Evolutionary conservation across 2,888 invertebrate species (phyloP).

Genomic region (Drosophila putrida): DNA sequence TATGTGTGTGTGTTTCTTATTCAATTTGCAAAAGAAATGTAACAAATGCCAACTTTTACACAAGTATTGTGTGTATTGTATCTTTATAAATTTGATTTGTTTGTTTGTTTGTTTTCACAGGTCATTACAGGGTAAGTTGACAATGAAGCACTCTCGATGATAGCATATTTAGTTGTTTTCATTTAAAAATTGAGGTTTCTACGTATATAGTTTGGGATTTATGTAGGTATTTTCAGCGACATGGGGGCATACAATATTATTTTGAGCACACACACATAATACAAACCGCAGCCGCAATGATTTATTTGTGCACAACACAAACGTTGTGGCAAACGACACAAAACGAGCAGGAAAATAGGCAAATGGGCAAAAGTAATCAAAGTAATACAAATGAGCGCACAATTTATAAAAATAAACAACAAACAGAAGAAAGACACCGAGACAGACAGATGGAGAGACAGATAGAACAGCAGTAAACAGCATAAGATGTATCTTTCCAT

Average conservation of each 20-base stretch:
- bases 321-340: slow-evolving; percentile 50
- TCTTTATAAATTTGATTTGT: no score
- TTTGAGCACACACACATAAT: slow-evolving; percentile 27
- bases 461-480: slow-evolving; percentile 20
- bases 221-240: slow-evolving; percentile 30
- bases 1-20: no score
- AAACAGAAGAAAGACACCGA: slow-evolving; percentile 26
- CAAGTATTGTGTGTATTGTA: no score
- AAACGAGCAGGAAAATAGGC: slow-evolving; percentile 15
- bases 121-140: slow-evolving; percentile 1
- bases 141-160: background rate
- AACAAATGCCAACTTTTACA: no score
- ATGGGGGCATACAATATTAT: slow-evolving; percentile 43
- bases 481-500: slow-evolving; percentile 11
- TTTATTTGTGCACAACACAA: slow-evolving; percentile 66
- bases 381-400: slow-evolving; percentile 75
- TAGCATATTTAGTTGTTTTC: background rate
- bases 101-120: background rate
- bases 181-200: background rate
- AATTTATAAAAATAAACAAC: slow-evolving; percentile 73
- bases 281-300: slow-evolving; percentile 61
- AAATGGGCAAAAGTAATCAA: slow-evolving; percentile 68
- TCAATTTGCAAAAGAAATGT: no score
- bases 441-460: background rate
- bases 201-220: background rate